phyloP scores from a whole-genome alignment of 2,797 vertebrate genomes.

The Karalla daura region DNA sequence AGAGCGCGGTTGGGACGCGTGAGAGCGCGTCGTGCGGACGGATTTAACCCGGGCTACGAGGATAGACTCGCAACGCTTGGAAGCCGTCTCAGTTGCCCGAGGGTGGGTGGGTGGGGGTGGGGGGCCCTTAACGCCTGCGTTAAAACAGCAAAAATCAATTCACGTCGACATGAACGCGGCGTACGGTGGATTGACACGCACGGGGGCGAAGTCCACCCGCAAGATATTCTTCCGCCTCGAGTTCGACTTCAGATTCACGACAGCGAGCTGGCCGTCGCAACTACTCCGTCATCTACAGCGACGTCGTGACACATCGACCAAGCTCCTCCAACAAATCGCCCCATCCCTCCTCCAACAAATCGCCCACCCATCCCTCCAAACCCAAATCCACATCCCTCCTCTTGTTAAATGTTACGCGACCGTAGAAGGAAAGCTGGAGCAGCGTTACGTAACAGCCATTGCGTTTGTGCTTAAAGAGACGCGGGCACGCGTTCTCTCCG shows the following conservation, averaged over 20 bases:
- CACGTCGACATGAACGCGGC: not conserved
- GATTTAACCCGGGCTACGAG: constrained; percentile 43
- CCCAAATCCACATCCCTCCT: too few species aligned
- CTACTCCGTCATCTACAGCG: not conserved
- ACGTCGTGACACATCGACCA: not conserved
- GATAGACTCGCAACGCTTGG: constrained; percentile 28
- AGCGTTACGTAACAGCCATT: too few species aligned
- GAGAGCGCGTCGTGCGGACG: constrained; percentile 36
- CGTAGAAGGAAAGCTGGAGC: too few species aligned
- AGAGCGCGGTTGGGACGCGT: constrained; percentile 60
- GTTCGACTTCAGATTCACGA: constrained; percentile 2
- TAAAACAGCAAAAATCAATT: constrained; percentile 1
- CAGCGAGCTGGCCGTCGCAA: not conserved
- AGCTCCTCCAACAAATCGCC: not conserved
- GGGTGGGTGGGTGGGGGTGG: too few species aligned
- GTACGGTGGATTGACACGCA: not conserved
- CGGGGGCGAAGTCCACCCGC: not conserved
- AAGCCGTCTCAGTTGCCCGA: constrained; percentile 13
- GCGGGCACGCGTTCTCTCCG: too few species aligned
- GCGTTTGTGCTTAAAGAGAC: too few species aligned
- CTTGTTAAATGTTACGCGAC: too few species aligned
- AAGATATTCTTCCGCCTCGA: not conserved
- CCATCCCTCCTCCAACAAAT: not conserved
- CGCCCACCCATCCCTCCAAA: not conserved
- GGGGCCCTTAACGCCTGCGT: not conserved